A percentile compares a stretch with the other conserved stretches of the same genome.
Conservation (phyloP, 2,797 vertebrate genomes). For the Chelon labrosus region DNA sequence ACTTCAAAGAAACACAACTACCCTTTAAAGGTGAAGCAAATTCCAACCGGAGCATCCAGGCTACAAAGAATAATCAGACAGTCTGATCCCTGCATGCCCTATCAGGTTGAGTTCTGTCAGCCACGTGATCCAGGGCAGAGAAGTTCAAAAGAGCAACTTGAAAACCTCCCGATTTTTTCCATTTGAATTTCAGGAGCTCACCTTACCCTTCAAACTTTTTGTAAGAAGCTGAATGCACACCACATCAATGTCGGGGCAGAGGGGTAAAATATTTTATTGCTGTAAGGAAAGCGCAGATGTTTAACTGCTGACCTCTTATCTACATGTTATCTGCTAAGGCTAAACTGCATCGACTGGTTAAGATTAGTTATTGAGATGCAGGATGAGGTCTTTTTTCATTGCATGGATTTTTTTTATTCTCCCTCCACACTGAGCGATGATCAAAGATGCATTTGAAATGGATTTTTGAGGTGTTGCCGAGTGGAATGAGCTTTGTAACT, state of each 20-base stretch:
- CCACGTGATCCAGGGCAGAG: too few relatives aligned
- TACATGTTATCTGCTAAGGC: not conserved
- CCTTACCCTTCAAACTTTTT: not conserved
- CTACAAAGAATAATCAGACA: not conserved
- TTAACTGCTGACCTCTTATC: not conserved
- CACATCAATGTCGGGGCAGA: constrained; percentile 1
- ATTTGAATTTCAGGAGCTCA: not conserved
- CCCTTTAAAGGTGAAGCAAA: too few relatives aligned
- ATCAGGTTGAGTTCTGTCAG: too few relatives aligned
- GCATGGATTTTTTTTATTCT: not conserved
- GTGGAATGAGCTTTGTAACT: not conserved
- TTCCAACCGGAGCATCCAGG: too few relatives aligned
- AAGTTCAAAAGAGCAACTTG: not conserved
- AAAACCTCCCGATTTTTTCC: not conserved
- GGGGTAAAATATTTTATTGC: constrained; percentile 1
- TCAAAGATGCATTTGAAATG: not conserved
- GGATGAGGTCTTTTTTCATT: not conserved
- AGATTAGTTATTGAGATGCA: not conserved
- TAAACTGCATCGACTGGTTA: not conserved
- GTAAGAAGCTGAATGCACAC: not conserved
- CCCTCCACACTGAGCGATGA: not conserved
- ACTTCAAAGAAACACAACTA: too few relatives aligned
- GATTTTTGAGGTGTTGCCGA: not conserved
- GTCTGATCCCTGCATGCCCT: not conserved
- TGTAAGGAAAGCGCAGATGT: not conserved